phyloP scores from a whole-genome alignment of 1,140 invertebrate genomes.

The Capitella teleta region DNA sequence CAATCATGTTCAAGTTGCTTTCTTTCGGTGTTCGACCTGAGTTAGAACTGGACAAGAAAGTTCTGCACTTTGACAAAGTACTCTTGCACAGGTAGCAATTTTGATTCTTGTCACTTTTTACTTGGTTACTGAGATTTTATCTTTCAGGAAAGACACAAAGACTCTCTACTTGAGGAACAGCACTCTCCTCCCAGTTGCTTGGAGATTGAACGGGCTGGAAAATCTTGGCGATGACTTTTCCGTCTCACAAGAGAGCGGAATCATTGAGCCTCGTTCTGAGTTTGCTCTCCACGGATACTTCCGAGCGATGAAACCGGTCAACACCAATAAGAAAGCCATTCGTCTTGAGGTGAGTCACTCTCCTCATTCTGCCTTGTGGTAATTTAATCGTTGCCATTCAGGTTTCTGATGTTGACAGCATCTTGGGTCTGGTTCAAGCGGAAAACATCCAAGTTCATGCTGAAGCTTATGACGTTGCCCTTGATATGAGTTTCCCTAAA shows the following conservation, averaged over 20 bases:
- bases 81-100: conserved; percentile 33
- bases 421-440: conserved; percentile 30
- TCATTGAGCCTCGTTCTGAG: conserved; percentile 35
- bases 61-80: conserved; percentile 41
- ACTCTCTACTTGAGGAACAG: conserved; percentile 39
- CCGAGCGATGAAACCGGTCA: conserved; percentile 38
- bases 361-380: neutral
- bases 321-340: conserved; percentile 33
- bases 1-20: conserved; percentile 37
- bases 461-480: conserved; percentile 42
- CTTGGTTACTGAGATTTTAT: too few relatives aligned
- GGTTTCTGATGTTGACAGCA: conserved; percentile 37
- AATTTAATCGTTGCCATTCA: conserved; percentile 7
- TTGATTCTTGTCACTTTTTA: neutral
- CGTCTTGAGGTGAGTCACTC: conserved; percentile 33
- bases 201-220: conserved; percentile 39
- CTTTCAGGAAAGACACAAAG: conserved; percentile 38
- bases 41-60: conserved; percentile 39
- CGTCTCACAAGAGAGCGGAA: conserved; percentile 32
- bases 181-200: conserved; percentile 39
- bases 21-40: conserved; percentile 38
- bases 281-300: conserved; percentile 38
- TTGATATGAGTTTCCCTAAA: conserved; percentile 45
- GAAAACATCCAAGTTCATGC: conserved; percentile 34
- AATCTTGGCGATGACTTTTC: conserved; percentile 42